These are phyloP conservation scores for Scaptomyza hsui DNA, from an alignment of 1,140 invertebrate species.

Conservation along the genomic window DNA sequence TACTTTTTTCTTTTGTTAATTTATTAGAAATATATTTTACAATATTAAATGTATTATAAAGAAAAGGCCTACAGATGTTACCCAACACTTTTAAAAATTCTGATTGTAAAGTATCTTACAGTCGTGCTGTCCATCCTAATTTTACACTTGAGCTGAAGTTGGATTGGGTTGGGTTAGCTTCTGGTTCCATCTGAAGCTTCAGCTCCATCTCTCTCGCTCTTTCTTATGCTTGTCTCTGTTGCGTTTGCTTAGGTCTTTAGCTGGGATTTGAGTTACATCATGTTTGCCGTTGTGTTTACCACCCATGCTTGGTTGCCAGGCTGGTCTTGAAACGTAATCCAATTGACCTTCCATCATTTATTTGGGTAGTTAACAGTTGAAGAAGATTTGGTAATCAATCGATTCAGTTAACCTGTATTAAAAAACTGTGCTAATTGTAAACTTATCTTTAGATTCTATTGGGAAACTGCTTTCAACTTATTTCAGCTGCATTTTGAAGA, in stretches of 20 bases:
- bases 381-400: conserved; percentile 40
- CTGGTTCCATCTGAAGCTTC: background rate
- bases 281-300: conserved; percentile 64
- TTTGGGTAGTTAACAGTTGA: conserved; percentile 27
- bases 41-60: too few species aligned
- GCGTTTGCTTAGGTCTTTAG: conserved; percentile 63
- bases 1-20: too few species aligned
- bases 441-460: background rate
- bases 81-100: background rate
- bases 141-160: conserved; percentile 29
- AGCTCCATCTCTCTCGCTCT: background rate
- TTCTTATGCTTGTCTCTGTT: background rate
- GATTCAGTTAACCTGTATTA: conserved; percentile 10
- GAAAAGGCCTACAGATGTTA: too few species aligned
- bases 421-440: background rate
- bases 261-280: conserved; percentile 62
- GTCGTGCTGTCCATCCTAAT: background rate
- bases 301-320: conserved; percentile 21
- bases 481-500: background rate
- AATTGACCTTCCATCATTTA: conserved; percentile 55
- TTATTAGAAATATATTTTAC: too few species aligned
- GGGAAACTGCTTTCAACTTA: background rate
- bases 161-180: conserved; percentile 44
- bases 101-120: background rate
- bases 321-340: conserved; percentile 62